These are phyloP conservation scores for Gonatopus flavifemur DNA, from an alignment of 1,140 invertebrate genomes.

Conservation along the genomic window DNA sequence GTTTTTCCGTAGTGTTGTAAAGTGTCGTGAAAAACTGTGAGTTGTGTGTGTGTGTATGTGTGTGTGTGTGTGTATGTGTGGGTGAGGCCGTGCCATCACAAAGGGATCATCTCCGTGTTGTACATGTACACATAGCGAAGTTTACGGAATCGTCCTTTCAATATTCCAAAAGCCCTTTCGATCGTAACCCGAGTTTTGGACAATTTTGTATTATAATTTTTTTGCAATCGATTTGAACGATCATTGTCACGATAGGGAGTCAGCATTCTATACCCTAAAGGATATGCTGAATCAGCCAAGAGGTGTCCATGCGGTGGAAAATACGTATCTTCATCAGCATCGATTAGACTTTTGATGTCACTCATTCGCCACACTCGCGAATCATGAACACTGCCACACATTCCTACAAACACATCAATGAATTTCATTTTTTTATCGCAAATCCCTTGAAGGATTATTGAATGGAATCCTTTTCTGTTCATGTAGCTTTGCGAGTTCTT, in stretches of 20 bases:
- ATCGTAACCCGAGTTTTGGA: conserved; percentile 7
- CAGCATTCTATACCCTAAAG: conserved; percentile 19
- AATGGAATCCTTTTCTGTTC: too few relatives aligned
- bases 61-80: too few relatives aligned
- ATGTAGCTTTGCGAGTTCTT: too few relatives aligned
- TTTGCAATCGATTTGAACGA: background rate
- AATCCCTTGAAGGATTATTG: conserved; percentile 26
- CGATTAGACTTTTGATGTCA: conserved; percentile 10
- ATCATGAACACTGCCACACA: conserved; percentile 28
- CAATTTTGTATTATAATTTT: conserved; percentile 6
- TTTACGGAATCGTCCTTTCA: conserved; percentile 3
- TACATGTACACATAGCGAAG: too few relatives aligned
- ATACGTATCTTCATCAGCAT: conserved; percentile 11
- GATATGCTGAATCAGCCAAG: conserved; percentile 30
- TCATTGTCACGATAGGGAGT: conserved; percentile 25
- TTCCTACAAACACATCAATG: conserved; percentile 31
- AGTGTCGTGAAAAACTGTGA: too few relatives aligned
- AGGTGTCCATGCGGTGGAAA: conserved; percentile 18
- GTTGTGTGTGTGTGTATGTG: too few relatives aligned
- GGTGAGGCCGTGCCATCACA: too few relatives aligned
- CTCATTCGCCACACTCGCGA: conserved; percentile 19
- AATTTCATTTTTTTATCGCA: conserved; percentile 23
- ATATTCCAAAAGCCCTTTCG: conserved; percentile 6
- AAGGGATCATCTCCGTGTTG: too few relatives aligned
- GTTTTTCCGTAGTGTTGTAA: too few relatives aligned